Evolutionary conservation across 1,140 invertebrate species (phyloP), one percentile per base, ranked within the genome.

Genomic region (Archegozetes longisetosus): DNA sequence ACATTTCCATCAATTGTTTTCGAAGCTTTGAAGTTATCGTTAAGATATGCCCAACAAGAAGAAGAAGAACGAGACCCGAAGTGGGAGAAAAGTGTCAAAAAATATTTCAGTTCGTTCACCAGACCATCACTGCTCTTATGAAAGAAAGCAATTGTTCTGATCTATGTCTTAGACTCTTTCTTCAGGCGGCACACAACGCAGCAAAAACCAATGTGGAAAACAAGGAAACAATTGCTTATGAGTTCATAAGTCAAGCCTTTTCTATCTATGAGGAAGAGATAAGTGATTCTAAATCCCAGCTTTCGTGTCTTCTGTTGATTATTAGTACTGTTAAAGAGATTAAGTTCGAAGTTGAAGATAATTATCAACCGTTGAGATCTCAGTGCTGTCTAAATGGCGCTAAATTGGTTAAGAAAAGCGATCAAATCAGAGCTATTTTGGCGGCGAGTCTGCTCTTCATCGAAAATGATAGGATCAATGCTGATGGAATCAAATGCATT

Each of bases 41-140:
- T 62, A 2, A 61, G 40, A 52, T 64, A 61, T 24, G 48, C 54
- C 17, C n/a, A 60, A 61, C 20, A n/a, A 20, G 49, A 25, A n/a
- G 29, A 25, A 17, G 50, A 28, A n/a, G 24, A 55, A 26, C 14
- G 26, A 46, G 51, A 60, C 27, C 6, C 28, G 9, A 89, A 93
- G 75, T 98, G 94, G 92, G 87, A 95, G 69, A 95, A 93, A 98
- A 98, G 71, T 93, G 92, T 67, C 84, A 90, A 68, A 97, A 97
- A 73, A 94, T 98, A 54, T 96, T 98, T 73, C 86, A 95, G 70
- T 98, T 96, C 71, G 96, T 91, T 69, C 91, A 96, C 70, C 65
- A 67, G 62, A 96, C 91, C 1, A 95, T 98, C 62, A 85, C 81
- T 25, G 85, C 87, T 32, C 72, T 99, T 46, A 88, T 91, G 60